phyloP scores from a whole-genome alignment of 2,888 invertebrate species.

The Marasmarcha lunaedactyla region DNA sequence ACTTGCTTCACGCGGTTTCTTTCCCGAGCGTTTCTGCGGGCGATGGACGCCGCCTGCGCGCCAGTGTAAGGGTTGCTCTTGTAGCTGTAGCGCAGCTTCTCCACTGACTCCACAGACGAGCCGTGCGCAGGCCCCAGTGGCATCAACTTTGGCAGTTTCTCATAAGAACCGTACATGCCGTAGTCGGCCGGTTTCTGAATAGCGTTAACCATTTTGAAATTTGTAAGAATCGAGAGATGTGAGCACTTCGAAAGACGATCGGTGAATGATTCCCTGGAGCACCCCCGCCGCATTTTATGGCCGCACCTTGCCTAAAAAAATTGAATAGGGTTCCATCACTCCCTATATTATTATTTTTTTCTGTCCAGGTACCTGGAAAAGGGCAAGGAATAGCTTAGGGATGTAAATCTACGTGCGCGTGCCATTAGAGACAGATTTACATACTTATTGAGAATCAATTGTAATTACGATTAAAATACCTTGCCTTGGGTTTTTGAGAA shows the following conservation, averaged over 20 bases:
- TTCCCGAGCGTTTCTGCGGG: conserved; percentile 93
- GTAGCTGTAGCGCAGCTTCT: conserved; percentile 77
- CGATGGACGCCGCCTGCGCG: conserved; percentile 85
- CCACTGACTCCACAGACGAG: conserved; percentile 35
- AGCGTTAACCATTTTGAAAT: conserved; percentile 33
- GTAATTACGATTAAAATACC: conserved; percentile 9
- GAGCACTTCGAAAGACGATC: conserved; percentile 30
- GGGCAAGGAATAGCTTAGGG: conserved; percentile 24
- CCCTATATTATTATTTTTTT: conserved; percentile 43
- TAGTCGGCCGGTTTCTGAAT: conserved; percentile 22
- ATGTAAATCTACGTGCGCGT: conserved; percentile 43
- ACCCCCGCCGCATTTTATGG: conserved; percentile 43
- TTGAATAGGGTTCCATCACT: conserved; percentile 46
- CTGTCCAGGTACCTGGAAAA: conserved; percentile 48
- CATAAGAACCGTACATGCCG: conserved; percentile 16
- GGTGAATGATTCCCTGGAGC: conserved; percentile 45
- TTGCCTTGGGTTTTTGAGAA: too few species aligned
- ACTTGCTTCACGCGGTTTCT: conserved; percentile 95
- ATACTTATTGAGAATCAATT: conserved; percentile 28
- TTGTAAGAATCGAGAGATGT: conserved; percentile 26
- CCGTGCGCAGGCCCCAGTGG: conserved; percentile 67
- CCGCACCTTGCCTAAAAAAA: conserved; percentile 48
- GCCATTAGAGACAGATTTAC: conserved; percentile 30
- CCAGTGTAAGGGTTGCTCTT: conserved; percentile 63
- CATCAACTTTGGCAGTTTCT: conserved; percentile 38